Evolutionary conservation across 2,113 vertebrate genomes (phyloP), one percentile per base, ranked within the genome.

Genomic region (Archilochus colubris): DNA sequence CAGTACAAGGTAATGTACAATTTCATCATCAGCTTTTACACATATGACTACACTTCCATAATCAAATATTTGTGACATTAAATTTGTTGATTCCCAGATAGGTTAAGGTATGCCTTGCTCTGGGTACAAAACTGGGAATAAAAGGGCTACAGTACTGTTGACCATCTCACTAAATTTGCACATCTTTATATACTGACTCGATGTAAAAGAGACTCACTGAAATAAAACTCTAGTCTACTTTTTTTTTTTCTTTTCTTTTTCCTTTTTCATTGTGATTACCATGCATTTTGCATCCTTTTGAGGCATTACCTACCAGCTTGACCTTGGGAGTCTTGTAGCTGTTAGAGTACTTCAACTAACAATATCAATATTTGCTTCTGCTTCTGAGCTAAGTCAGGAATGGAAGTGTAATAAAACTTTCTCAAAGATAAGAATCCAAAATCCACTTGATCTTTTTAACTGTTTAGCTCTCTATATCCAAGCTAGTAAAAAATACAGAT

Each of bases 101-200:
- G 77, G 33, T 90, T 88, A 83, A 86, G 40, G 66, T 63, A 67
- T 18, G 11, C 31, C 50, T 27, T 82, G 50, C 63, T 73, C 50
- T 36, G 46, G 54, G 44, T 40, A 91, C 10, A 75, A 43, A 64
- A 55, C 24, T 58, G 46, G 38, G 43, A 91, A 55, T 88, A 92
- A 72, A 86, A 91, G 54, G 25, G 22, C 53, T 84, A 75, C 33
- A 95, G 76, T 57, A 53, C 77, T 82, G 63, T 78, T 84, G 91
- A 75, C 53, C 20, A 44, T 82, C 89, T 89, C 87, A 94, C 57
- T 75, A 83, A 88, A 94, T 90, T 77, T 92, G 24, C 24, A 75
- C 94, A 94, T 89, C 69, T 89, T 93, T 89, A 93, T 79, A 82
- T 75, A 92, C 66, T 91, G 62, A 78, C 33, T 87, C 84, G 72